These are phyloP conservation scores for Lamellibrachia columna DNA, from an alignment of 2,888 invertebrate genomes.

Conservation along the genomic window DNA sequence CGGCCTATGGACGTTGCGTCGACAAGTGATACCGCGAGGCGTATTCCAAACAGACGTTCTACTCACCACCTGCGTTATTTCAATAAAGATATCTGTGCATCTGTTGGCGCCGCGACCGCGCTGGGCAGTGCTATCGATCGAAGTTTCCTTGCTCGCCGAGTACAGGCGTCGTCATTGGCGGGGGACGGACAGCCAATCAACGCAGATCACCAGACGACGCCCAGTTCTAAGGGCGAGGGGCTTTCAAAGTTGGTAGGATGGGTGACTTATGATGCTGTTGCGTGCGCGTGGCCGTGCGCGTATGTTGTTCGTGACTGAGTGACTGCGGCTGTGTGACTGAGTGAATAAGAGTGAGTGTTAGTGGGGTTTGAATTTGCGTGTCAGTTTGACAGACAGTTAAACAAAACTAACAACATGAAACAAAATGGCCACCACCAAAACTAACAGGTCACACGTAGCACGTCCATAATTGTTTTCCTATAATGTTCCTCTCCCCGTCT, in stretches of 20 bases:
- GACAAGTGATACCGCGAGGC: background rate
- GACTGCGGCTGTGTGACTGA: background rate
- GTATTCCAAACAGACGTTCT: background rate
- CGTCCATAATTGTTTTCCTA: background rate
- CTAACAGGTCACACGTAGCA: background rate
- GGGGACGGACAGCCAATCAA: background rate
- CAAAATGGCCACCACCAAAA: background rate
- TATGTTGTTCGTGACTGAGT: background rate
- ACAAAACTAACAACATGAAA: background rate
- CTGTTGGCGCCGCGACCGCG: background rate
- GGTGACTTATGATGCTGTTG: background rate
- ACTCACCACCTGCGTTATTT: background rate
- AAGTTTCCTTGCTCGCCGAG: background rate
- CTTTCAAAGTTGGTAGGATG: background rate
- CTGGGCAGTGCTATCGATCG: background rate
- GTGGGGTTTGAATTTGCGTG: background rate
- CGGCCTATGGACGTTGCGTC: background rate
- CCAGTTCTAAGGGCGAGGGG: background rate
- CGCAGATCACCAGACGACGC: background rate
- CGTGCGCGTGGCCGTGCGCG: background rate
- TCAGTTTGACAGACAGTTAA: background rate
- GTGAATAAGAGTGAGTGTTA: background rate
- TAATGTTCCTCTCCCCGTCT: background rate
- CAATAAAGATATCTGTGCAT: background rate
- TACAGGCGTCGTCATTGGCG: background rate